phyloP scores from a whole-genome alignment of 2,113 vertebrate genomes.

The Crotophaga sulcirostris region DNA sequence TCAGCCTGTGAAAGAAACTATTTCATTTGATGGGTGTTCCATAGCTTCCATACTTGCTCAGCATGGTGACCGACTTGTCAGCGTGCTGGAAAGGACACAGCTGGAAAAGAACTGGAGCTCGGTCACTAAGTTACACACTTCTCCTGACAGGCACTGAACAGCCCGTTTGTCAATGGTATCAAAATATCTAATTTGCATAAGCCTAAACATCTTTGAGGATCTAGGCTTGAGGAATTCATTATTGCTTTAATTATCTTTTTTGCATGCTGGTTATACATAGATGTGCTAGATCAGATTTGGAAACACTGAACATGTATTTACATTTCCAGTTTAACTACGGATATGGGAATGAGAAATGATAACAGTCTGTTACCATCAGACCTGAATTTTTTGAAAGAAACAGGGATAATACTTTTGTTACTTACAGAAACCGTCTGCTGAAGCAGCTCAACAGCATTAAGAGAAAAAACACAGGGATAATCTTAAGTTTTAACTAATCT shows the following conservation, averaged over 20 bases:
- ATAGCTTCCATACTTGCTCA: neutral
- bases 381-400: slow-evolving; percentile 7
- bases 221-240: neutral
- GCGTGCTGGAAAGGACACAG: neutral
- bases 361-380: neutral
- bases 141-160: neutral
- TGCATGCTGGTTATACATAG: neutral
- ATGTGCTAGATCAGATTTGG: neutral
- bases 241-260: neutral
- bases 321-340: neutral
- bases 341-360: neutral
- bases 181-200: neutral
- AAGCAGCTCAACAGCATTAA: slow-evolving; percentile 42
- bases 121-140: neutral
- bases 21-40: neutral
- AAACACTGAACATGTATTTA: neutral
- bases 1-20: neutral
- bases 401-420: neutral
- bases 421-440: slow-evolving; percentile 6
- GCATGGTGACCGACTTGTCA: neutral
- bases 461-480: slow-evolving; percentile 21
- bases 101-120: neutral
- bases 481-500: slow-evolving; percentile 29
- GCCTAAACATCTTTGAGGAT: neutral
- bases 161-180: neutral